Evolutionary conservation across 2,113 vertebrate genomes (phyloP).

Genomic region (Scolopax mira): DNA sequence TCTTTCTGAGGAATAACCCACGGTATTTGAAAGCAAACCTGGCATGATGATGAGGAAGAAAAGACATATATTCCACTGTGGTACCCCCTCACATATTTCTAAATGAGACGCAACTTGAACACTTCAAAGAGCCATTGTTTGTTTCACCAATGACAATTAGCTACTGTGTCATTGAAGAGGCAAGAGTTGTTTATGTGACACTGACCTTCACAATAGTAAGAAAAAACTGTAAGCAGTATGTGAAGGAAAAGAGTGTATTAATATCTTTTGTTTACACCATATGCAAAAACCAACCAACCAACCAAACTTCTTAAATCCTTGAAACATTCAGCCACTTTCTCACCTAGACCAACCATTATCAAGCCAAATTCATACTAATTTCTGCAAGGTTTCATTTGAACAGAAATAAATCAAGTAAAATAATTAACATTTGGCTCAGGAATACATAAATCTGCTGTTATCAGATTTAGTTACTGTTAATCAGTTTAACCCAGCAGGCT

Average conservation of each 20-base stretch:
- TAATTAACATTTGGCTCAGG: not conserved
- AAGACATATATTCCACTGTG: not conserved
- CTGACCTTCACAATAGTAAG: not conserved
- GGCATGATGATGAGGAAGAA: not conserved
- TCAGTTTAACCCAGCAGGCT: not conserved
- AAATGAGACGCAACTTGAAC: not conserved
- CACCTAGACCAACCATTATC: not conserved
- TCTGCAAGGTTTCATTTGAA: not conserved
- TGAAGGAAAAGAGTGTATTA: not conserved
- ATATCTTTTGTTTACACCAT: not conserved
- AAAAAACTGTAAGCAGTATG: not conserved
- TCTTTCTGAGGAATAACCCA: not conserved
- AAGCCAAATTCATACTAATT: not conserved
- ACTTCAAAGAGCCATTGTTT: not conserved
- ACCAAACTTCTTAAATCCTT: fast-evolving
- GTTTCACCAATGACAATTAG: not conserved
- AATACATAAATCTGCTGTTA: not conserved
- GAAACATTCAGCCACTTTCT: not conserved
- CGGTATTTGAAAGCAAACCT: not conserved
- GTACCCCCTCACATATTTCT: not conserved
- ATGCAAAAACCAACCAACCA: not conserved
- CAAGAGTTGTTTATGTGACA: not conserved
- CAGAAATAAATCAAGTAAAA: not conserved
- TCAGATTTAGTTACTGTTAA: not conserved
- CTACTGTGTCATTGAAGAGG: not conserved